These are phyloP conservation scores for Amphipyra berbera DNA, from an alignment of 2,888 invertebrate species.

Conservation along the genomic window DNA sequence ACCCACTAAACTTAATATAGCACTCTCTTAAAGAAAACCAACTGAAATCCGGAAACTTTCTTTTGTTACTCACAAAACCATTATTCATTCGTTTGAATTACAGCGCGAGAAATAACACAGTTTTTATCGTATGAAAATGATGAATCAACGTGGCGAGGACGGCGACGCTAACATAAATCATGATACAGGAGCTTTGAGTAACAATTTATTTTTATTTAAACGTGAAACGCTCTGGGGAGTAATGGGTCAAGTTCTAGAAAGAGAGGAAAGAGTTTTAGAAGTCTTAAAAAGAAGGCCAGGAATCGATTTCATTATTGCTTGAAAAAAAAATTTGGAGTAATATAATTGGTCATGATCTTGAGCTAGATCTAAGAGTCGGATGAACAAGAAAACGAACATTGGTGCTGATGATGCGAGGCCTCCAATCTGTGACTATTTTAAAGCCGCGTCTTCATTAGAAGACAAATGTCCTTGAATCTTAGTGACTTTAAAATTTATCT, in stretches of 20 bases:
- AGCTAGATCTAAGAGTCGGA: too few species aligned
- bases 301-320: too few species aligned
- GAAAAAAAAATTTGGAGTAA: too few species aligned
- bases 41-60: constrained; percentile 32
- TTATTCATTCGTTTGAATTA: constrained; percentile 72
- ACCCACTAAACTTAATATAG: neutral
- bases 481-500: too few species aligned
- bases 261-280: neutral
- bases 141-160: constrained; percentile 64
- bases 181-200: constrained; percentile 56
- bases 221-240: constrained; percentile 8
- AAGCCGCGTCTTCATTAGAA: too few species aligned
- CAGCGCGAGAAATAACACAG: constrained; percentile 65
- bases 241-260: constrained; percentile 4
- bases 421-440: too few species aligned
- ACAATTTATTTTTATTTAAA: constrained; percentile 63
- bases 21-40: constrained; percentile 7
- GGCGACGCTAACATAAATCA: constrained; percentile 61
- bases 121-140: constrained; percentile 75
- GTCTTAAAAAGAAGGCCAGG: too few species aligned
- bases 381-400: too few species aligned
- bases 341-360: too few species aligned
- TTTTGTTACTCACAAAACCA: constrained; percentile 60
- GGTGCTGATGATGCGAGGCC: too few species aligned
- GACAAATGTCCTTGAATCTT: too few species aligned